phyloP scores from a whole-genome alignment of 2,797 vertebrate species.

The Cynopterus sphinx region DNA sequence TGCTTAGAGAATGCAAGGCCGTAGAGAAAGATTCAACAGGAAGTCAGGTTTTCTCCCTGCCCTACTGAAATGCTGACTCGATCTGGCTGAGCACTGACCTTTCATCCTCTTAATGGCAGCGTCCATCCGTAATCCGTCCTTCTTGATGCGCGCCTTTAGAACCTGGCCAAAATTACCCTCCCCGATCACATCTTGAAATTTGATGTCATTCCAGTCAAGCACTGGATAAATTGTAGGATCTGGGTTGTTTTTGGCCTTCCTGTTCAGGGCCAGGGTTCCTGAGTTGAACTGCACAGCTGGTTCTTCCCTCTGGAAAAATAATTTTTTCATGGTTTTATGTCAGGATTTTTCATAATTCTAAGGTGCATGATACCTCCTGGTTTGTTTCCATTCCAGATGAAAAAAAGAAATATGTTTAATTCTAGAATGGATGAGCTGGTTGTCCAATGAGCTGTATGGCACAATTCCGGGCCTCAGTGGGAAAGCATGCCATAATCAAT shows the following conservation, averaged over 20 bases:
- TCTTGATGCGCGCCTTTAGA: conserved; percentile 93
- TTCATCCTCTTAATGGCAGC: conserved; percentile 95
- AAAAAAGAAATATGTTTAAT: neutral
- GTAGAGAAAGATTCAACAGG: conserved; percentile 44
- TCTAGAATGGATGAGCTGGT: neutral
- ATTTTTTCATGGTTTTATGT: conserved; percentile 42
- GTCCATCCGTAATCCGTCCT: conserved; percentile 92
- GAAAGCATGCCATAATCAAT: neutral
- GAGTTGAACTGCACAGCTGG: conserved; percentile 93
- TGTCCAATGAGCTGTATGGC: accelerated
- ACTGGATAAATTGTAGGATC: conserved; percentile 91
- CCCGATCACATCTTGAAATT: conserved; percentile 94
- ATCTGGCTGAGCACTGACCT: conserved; percentile 82
- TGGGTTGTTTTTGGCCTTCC: conserved; percentile 88
- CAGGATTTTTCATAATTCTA: conserved; percentile 44
- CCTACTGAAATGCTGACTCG: conserved; percentile 26
- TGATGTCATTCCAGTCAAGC: conserved; percentile 93
- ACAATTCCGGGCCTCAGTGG: neutral
- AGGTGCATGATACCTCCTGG: neutral
- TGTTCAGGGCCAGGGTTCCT: conserved; percentile 89
- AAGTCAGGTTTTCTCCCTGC: conserved; percentile 43
- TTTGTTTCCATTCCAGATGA: neutral
- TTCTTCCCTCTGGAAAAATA: conserved; percentile 89
- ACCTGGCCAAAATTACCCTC: conserved; percentile 94
- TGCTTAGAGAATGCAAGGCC: neutral